Base-by-base conservation (phyloP, 2,797 vertebrate genomes). In the Thamnophis elegans region DNA sequence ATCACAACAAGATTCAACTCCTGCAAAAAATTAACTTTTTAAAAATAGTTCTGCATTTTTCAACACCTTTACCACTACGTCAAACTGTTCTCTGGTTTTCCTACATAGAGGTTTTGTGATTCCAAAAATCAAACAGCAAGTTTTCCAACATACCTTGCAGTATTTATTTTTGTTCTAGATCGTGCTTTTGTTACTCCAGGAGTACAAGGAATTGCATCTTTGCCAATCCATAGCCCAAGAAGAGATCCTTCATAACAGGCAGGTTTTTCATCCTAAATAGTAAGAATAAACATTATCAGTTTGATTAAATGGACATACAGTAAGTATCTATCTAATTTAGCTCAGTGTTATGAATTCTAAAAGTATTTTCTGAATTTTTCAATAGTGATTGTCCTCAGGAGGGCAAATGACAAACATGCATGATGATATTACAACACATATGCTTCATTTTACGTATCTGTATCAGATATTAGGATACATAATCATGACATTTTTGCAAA, bases 201-300 rank as follows among this genome's bases (percentile, higher is more conserved):
- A 22, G 98, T 99, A 95, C 98, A 98, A 42, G 98, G 98, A 85
- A 99, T 98, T 91, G 98, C 98, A 94, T 97, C 97, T 93, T 98
- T 98, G 13, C 98, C 98, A 93, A 99, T 98, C 99, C 99, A 99
- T 94, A 97, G 18, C 0, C 97, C 98, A 90, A 98, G 96, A 91
- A 98, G 93, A 0, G 97, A 96, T 0, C 98, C 97, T 91, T 98
- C 98, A 59, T 18, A 32, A 53, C 68, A 85, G 11, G 93, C 89
- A 4, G 98, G 98, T 53, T 98, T 97, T 92, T 98, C 98, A 87
- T 97, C 97, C 98, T 99, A 73, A 93, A 90, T 4, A 51, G n/a
- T 82, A 82, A 82, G 25, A 62, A 88, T 73, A 11, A 87, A 87
- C 51, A 87, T 5, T 12, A 25, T 16, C 11, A 20, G 18, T 65